Evolutionary conservation across 2,888 invertebrate species (phyloP).

Genomic region (Apamea monoglypha): DNA sequence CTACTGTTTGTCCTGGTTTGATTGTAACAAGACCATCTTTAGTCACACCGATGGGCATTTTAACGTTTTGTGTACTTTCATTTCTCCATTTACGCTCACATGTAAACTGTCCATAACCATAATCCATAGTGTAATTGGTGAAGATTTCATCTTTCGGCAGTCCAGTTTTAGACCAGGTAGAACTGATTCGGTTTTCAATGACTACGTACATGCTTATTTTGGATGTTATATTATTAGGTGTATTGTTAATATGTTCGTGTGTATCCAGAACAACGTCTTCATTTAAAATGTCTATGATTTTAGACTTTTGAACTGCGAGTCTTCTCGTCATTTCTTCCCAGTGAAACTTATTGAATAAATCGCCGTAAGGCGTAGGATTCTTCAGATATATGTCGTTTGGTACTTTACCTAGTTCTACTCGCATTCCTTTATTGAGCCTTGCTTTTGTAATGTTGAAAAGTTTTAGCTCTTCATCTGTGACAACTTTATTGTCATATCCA

Average conservation of each 20-base stretch:
- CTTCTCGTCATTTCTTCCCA: slow-evolving; percentile 78
- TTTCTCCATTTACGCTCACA: slow-evolving; percentile 78
- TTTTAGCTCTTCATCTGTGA: slow-evolving; percentile 75
- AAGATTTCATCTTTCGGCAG: slow-evolving; percentile 73
- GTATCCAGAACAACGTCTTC: slow-evolving; percentile 71
- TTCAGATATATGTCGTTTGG: slow-evolving; percentile 79
- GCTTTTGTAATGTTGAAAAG: slow-evolving; percentile 78
- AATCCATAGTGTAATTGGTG: slow-evolving; percentile 72
- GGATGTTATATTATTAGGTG: slow-evolving; percentile 66
- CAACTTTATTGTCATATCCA: slow-evolving; percentile 75
- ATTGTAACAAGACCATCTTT: slow-evolving; percentile 69
- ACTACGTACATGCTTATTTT: slow-evolving; percentile 66
- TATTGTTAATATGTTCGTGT: slow-evolving; percentile 76
- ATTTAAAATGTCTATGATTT: slow-evolving; percentile 74
- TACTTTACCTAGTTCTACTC: slow-evolving; percentile 76
- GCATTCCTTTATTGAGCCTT: slow-evolving; percentile 77
- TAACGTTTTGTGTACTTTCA: slow-evolving; percentile 60
- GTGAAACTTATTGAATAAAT: slow-evolving; percentile 76
- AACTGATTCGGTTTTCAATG: slow-evolving; percentile 73
- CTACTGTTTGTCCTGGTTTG: slow-evolving; percentile 72
- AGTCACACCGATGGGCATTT: slow-evolving; percentile 69
- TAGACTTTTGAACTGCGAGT: slow-evolving; percentile 70
- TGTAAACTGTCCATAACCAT: slow-evolving; percentile 65
- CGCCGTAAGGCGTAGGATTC: slow-evolving; percentile 79
- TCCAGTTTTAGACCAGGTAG: slow-evolving; percentile 75